Conservation (phyloP, 2,888 invertebrate species). For the Hirtodrosophila cameraria region DNA sequence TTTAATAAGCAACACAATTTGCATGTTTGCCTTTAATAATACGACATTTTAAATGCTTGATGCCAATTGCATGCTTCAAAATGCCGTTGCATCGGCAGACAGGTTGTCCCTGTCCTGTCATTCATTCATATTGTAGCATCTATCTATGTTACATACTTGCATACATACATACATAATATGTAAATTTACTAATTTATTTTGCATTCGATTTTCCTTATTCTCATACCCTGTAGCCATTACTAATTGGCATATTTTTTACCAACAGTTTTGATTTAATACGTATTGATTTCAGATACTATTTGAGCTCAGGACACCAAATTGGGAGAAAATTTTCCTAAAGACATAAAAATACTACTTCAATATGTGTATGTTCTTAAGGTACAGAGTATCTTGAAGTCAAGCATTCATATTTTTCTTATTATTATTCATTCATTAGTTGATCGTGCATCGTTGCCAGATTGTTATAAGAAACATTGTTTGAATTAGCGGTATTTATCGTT, state of each 20-base stretch:
- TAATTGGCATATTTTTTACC: too few species aligned
- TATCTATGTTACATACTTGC: too few species aligned
- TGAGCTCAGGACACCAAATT: too few species aligned
- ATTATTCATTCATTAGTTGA: constrained; percentile 15
- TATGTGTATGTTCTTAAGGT: too few species aligned
- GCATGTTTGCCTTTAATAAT: constrained; percentile 12
- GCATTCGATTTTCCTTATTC: constrained; percentile 49
- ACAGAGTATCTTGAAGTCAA: too few species aligned
- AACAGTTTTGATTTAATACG: too few species aligned
- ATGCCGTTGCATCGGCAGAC: constrained; percentile 55
- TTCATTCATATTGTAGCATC: too few species aligned
- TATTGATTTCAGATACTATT: too few species aligned
- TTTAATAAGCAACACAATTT: constrained; percentile 24
- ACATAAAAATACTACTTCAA: too few species aligned
- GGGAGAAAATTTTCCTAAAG: too few species aligned
- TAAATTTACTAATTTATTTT: constrained; percentile 4
- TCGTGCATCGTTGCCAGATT: constrained; percentile 31
- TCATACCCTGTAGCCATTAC: too few species aligned
- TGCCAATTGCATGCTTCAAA: constrained; percentile 37
- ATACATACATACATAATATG: constrained; percentile 7
- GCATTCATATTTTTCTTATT: too few species aligned
- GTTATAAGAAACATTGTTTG: background rate
- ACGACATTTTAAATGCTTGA: constrained; percentile 26
- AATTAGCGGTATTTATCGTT: background rate
- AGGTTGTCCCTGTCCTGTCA: constrained; percentile 68